Base-by-base conservation (phyloP, 2,113 vertebrate species). In the Neolamprologus ventralis region DNA sequence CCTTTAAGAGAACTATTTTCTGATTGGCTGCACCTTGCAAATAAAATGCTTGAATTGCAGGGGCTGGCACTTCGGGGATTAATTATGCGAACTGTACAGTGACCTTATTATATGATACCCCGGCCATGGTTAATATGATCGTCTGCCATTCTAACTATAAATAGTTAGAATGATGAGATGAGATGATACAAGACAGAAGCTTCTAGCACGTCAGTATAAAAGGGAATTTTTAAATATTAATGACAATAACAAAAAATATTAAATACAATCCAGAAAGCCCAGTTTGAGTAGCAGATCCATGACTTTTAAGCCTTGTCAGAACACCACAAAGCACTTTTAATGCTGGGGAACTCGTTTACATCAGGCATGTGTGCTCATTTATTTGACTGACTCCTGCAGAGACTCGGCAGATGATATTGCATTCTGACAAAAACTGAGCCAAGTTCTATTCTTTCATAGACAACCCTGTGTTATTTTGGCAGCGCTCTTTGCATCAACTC, bases 351-450 rank as follows among this genome's bases (percentile, higher is more conserved):
- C 40, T 47, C 3, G 16, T 4, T 47, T 28, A 28, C 9, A 28
- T 75, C 4, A 45, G 21, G 14, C 23, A 78, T 78, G 71, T 49
- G 16, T 49, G 71, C 42, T 78, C 23, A 78, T 78, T 78, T 78
- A 49, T 78, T 31, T 78, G 71, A 78, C 42, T 49, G 71, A 78
- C 42, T 78, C 16, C 71, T 78, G 71, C 71, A 49, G 71, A 7
- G 71, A 19, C 71, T 78, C 42, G 3, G 71, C 26, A 78, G 42
- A 78, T 78, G 71, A 78, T 49, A 13, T 31, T 12, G 42, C 71
- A 49, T 78, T 49, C 71, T 78, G 9, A 49, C 71, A 31, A 78
- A 78, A 78, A 49, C 71, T 49, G 71, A 78, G 71, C 71, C 71
- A 78, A 47, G 9, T 47, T 78, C 71, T 31, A 73, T 78, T 78